A percentile compares a stretch with the other conserved stretches of the same genome.
Conservation (phyloP, 1,140 invertebrate genomes). For the Musca domestica region DNA sequence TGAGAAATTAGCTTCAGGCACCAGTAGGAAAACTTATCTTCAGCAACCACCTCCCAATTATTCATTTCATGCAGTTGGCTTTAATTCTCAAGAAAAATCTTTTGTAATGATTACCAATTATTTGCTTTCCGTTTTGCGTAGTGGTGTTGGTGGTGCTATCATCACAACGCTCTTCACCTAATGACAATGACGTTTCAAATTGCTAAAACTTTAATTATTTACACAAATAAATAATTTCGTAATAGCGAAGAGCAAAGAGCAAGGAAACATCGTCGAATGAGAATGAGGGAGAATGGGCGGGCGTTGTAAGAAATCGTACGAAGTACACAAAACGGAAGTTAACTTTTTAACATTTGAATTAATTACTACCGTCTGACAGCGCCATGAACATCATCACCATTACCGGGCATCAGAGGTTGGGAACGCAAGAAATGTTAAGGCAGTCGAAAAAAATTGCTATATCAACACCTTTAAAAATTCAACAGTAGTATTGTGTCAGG, state of each 20-base stretch:
- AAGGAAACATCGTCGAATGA: too few species aligned
- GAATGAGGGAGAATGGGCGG: too few species aligned
- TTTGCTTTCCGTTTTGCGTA: neutral
- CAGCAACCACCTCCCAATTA: too few species aligned
- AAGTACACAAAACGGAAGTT: conserved; percentile 6
- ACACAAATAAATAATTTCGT: conserved; percentile 17
- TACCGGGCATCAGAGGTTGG: too few species aligned
- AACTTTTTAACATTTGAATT: conserved; percentile 20
- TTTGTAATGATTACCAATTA: conserved; percentile 8
- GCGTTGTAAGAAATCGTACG: neutral
- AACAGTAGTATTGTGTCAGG: too few species aligned
- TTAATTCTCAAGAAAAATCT: conserved; percentile 1
- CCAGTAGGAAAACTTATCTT: too few species aligned
- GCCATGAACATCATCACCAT: too few species aligned
- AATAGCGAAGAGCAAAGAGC: neutral
- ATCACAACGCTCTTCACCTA: neutral
- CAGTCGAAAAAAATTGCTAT: too few species aligned
- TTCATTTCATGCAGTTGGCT: neutral
- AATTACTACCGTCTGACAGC: neutral
- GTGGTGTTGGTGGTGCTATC: neutral
- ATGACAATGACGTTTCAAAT: conserved; percentile 1
- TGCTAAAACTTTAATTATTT: conserved; percentile 19
- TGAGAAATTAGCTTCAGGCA: too few species aligned
- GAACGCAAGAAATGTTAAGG: too few species aligned
- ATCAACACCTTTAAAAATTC: too few species aligned